Evolutionary conservation across 2,113 vertebrate genomes (phyloP), one percentile per base, ranked within the genome.

Genomic region (Myrmophylax atrothorax): DNA sequence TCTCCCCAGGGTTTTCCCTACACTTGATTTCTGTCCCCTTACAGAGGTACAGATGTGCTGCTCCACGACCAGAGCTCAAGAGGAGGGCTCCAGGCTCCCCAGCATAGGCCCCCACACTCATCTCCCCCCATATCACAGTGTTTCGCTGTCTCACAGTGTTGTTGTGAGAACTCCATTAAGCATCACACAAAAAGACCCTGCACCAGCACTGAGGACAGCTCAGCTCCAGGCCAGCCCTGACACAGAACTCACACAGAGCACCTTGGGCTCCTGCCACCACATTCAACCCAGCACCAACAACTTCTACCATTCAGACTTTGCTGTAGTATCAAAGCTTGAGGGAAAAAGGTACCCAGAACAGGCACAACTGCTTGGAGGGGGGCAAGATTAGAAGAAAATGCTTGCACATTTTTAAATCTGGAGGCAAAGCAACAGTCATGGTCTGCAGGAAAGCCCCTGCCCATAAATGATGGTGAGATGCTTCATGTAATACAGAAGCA

Each of bases 11-110:
- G 28, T 20, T 72, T 63, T 84, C 42, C 47, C 31, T 19, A 15
- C 13, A 12, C 10, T 33, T 2, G 0, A n/a, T 63, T 78, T 62
- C n/a, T 82, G 29, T 14, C 29, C 52, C 12, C 0, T 42, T 75
- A 46, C 7, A 70, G 77, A 59, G 18, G 10, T 13, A 29, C 0
- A 4, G 38, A 17, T 1, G 3, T 19, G 25, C 18, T 66, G 12
- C n/a, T 58, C 46, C 25, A 5, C 5, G 15, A 24, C 37, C 22
- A 47, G 50, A 84, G 40, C 18, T 31, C 46, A 33, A 33, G 14
- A 60, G 19, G 2, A 0, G 3, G 8, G 3, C 7, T 50, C 8
- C 28, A 33, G 59, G 44, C 22, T 44, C 5, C 60, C 40, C 72
- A 37, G 58, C 2, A 2, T 19, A 75, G 46, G 75, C 12, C 17